Evolutionary conservation across 2,797 vertebrate species (phyloP).

Genomic region (Selene dorsalis): DNA sequence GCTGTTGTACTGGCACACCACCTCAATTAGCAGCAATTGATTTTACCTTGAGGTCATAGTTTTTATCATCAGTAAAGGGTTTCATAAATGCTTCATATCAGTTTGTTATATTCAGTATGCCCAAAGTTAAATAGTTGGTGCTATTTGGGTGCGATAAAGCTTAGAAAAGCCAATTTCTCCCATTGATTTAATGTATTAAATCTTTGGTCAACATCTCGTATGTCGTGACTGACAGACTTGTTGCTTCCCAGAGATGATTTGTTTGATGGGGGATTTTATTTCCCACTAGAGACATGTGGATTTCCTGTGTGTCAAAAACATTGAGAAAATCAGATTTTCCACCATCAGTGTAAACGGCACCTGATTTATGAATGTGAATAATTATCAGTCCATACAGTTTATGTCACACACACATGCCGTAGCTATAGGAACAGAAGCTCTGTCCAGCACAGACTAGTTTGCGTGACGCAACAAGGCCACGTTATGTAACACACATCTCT

Average conservation of each 20-base stretch:
- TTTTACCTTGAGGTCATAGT: neutral
- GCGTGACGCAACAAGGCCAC: conserved; percentile 63
- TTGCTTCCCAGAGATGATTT: neutral
- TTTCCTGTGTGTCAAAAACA: neutral
- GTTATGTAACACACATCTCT: conserved; percentile 76
- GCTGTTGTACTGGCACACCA: neutral
- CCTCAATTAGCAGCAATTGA: neutral
- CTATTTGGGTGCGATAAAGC: neutral
- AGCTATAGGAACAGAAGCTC: conserved; percentile 32
- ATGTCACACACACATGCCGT: conserved; percentile 20
- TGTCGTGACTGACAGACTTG: neutral
- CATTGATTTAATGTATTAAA: neutral
- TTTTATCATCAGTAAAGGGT: neutral
- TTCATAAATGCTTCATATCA: too few relatives aligned
- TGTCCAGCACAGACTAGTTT: conserved; percentile 66
- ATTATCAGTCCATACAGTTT: neutral
- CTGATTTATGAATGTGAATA: neutral
- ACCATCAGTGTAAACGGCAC: neutral
- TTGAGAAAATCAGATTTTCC: neutral
- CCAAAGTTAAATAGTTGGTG: neutral
- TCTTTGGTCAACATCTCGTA: neutral
- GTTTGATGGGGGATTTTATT: neutral
- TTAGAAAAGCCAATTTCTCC: neutral
- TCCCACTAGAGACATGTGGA: neutral
- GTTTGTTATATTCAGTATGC: neutral